Conservation (phyloP, 2,888 invertebrate genomes). For the Pocota personata region DNA sequence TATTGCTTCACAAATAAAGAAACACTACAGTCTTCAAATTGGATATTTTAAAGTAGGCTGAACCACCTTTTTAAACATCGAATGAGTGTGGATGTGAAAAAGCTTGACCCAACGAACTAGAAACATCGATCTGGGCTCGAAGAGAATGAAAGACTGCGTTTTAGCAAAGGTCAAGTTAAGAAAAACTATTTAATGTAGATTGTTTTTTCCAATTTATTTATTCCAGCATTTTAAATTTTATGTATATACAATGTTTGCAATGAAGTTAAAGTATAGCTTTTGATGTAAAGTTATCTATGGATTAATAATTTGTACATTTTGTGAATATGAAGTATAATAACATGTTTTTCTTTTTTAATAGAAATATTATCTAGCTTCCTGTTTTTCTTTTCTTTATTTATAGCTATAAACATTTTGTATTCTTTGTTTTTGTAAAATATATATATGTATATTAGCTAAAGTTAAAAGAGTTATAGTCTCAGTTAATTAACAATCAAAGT, state of each 20-base stretch:
- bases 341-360: slow-evolving; percentile 18
- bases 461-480: slow-evolving; percentile 24
- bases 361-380: slow-evolving; percentile 46
- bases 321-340: slow-evolving; percentile 43
- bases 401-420: slow-evolving; percentile 8
- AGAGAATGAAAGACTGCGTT: too few species aligned
- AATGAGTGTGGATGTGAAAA: too few species aligned
- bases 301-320: slow-evolving; percentile 69
- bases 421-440: slow-evolving; percentile 6
- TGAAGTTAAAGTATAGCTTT: slow-evolving; percentile 50
- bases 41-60: too few species aligned
- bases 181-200: background rate
- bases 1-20: too few species aligned
- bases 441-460: slow-evolving; percentile 10
- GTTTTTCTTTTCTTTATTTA: background rate
- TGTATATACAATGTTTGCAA: slow-evolving; percentile 66
- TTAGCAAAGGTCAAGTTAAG: background rate
- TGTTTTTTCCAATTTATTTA: slow-evolving; percentile 37
- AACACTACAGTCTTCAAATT: too few species aligned
- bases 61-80: too few species aligned
- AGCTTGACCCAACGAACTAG: too few species aligned
- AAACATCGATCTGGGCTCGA: too few species aligned
- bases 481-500: slow-evolving; percentile 24
- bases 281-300: slow-evolving; percentile 53
- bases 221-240: slow-evolving; percentile 40